Evolutionary conservation across 2,797 vertebrate genomes (phyloP).

Genomic region (Myotis findleyi): DNA sequence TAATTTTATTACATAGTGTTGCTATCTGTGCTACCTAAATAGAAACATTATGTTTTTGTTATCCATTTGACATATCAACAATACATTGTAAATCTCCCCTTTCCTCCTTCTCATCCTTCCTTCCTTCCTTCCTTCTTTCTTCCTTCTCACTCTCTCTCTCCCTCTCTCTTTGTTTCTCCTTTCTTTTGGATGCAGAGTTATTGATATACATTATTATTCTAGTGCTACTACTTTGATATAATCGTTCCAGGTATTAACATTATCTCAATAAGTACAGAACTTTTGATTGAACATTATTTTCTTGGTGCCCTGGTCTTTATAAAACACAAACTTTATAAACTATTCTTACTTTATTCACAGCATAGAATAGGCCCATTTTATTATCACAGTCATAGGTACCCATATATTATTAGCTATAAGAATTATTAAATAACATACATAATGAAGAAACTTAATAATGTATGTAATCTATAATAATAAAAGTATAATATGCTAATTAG

Average conservation of each 20-base stretch:
- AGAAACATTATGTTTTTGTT: neutral
- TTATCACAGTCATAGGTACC: neutral
- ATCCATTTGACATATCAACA: neutral
- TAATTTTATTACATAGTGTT: conserved; percentile 81
- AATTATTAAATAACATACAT: neutral
- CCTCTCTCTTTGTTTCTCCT: neutral
- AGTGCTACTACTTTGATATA: neutral
- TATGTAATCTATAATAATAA: neutral
- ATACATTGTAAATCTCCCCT: neutral
- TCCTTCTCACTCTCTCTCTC: too few relatives aligned
- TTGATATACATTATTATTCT: neutral
- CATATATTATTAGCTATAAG: neutral
- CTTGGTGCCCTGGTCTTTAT: neutral
- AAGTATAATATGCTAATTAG: too few relatives aligned
- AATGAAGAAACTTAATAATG: neutral
- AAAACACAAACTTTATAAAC: neutral
- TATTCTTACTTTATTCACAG: neutral
- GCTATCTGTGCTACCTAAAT: conserved; percentile 53
- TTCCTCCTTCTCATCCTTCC: neutral
- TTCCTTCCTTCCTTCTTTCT: accelerated
- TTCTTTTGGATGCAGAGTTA: neutral
- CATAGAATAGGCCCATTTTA: neutral
- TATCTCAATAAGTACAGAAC: neutral
- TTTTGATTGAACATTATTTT: neutral
- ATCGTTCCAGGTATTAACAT: neutral